These are phyloP conservation scores for Leptosomus discolor DNA, from an alignment of 2,113 vertebrate genomes.

Conservation along the genomic window DNA sequence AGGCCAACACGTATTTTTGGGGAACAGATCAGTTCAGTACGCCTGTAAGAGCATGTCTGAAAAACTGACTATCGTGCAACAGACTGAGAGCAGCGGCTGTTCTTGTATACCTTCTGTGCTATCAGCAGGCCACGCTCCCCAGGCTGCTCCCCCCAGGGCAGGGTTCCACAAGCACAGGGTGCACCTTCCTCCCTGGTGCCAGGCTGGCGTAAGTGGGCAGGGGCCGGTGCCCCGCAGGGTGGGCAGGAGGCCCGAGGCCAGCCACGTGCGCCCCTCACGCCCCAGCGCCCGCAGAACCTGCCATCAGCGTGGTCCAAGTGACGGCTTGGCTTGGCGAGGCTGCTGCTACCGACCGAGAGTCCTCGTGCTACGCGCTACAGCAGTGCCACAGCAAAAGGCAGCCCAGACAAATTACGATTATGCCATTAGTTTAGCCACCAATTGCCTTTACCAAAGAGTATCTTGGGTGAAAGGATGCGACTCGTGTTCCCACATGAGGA, in stretches of 20 bases:
- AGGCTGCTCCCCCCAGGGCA: accelerated
- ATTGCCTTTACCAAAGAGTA: background rate
- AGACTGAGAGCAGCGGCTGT: background rate
- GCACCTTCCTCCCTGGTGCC: too few species aligned
- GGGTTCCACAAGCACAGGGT: too few species aligned
- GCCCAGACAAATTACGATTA: too few species aligned
- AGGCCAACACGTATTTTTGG: background rate
- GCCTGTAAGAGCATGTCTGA: background rate
- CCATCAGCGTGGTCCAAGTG: too few species aligned
- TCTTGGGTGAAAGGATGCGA: background rate
- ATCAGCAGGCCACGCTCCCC: background rate
- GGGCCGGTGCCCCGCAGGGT: background rate
- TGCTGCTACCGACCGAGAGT: background rate
- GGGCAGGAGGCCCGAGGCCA: background rate
- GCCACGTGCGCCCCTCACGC: background rate
- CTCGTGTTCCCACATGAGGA: background rate
- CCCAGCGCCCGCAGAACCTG: background rate
- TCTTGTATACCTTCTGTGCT: accelerated
- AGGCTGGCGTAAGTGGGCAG: background rate
- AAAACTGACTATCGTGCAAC: accelerated
- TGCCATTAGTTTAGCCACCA: background rate
- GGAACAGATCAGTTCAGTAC: accelerated
- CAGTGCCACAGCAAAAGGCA: background rate
- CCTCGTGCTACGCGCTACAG: background rate
- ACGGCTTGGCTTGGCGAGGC: background rate